These are phyloP conservation scores for Argyrosomus regius DNA, from an alignment of 2,797 vertebrate species.

Conservation along the genomic window DNA sequence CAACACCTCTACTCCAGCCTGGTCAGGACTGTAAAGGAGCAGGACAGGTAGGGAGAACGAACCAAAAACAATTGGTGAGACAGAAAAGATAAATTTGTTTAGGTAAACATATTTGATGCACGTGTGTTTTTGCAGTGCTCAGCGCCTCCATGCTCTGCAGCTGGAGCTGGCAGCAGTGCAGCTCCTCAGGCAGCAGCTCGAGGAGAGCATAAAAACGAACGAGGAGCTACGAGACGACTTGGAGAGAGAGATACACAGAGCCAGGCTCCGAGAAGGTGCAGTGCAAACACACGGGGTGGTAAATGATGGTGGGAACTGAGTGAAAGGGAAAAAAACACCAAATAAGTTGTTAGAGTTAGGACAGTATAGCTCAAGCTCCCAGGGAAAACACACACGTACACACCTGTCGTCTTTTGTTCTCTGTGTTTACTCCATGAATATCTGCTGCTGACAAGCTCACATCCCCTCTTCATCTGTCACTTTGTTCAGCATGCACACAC, in stretches of 20 bases:
- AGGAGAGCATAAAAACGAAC: constrained; percentile 88
- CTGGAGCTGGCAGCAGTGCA: constrained; percentile 89
- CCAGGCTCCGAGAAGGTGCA: constrained; percentile 89
- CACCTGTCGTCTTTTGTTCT: constrained; percentile 38
- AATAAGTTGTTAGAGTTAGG: neutral
- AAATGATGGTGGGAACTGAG: constrained; percentile 51
- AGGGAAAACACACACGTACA: constrained; percentile 9
- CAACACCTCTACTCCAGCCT: constrained; percentile 92
- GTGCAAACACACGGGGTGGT: constrained; percentile 62
- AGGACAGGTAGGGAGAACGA: constrained; percentile 87
- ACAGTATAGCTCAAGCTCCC: constrained; percentile 24
- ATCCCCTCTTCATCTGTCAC: constrained; percentile 40
- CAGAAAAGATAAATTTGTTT: neutral
- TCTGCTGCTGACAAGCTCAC: constrained; percentile 35
- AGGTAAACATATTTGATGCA: neutral
- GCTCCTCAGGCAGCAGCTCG: constrained; percentile 91
- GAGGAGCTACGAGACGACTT: constrained; percentile 89
- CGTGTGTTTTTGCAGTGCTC: constrained; percentile 73
- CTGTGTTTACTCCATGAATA: constrained; percentile 36
- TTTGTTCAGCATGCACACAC: constrained; percentile 45
- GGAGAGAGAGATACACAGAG: constrained; percentile 88
- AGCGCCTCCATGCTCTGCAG: constrained; percentile 86
- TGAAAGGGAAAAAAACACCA: neutral
- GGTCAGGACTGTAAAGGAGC: constrained; percentile 90
- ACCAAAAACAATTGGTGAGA: neutral